Evolutionary conservation across 2,113 vertebrate genomes (phyloP), one percentile per base, ranked within the genome.

Genomic region (Lontra canadensis): DNA sequence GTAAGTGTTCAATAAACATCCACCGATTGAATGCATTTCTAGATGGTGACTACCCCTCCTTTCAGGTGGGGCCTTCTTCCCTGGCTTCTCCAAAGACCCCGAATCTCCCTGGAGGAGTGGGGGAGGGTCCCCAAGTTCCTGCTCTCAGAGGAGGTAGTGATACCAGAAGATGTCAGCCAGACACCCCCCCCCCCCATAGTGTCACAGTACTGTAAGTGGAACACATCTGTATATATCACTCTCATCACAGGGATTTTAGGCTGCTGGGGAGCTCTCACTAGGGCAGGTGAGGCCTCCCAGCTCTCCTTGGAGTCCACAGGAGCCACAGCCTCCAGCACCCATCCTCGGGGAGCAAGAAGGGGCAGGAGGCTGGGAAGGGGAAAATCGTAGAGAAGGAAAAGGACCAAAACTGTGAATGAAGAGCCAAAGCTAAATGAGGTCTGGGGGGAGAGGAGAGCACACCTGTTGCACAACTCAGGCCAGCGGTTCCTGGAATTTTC

Each of bases 401-500:
- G 14, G 11, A 57, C 21, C 15, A 1, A 88, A 78, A n/a, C 26
- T 11, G 29, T 63, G n/a, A 61, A 87, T 85, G 73, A 87, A 69
- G 1, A 88, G 44, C 42, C n/a, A 31, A 2, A 34, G 44, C 67
- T 36, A 57, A 69, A 36, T 2, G 34, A 93, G 86, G 63, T 67
- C 73, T n/a, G 23, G 29, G 74, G 73, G 39, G 80, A 14, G 69
- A 83, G 14, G 76, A 29, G 12, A 65, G 15, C 17, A 12, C 10
- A 26, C 29, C 3, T 42, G 20, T 65, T 63, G 21, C 23, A 55
- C 57, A 84, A 12, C 10, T 63, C 36, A 26, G 20, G 55, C 67
- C 85, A 29, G 52, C 31, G 52, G 42, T 69, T 83, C 57, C 63
- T 73, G 52, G 69, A 61, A 82, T 83, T 88, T 97, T 71, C 95